Evolutionary conservation across 2,888 invertebrate species (phyloP).

Genomic region (Panopea generosa): DNA sequence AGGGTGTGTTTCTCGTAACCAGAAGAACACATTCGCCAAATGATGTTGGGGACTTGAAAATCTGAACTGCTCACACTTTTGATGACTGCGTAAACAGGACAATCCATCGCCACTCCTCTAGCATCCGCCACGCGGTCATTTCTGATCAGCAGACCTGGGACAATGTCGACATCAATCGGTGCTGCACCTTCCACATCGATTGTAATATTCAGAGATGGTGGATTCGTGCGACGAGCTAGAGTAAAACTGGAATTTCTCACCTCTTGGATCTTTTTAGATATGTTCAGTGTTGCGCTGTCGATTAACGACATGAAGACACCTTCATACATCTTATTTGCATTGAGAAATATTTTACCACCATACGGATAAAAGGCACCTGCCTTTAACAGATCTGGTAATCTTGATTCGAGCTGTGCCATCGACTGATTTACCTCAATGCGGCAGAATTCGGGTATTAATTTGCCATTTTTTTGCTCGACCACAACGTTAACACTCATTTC

Average conservation of each 20-base stretch:
- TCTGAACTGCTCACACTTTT: slow-evolving; percentile 28
- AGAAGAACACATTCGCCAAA: slow-evolving; percentile 63
- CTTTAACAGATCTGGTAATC: slow-evolving; percentile 18
- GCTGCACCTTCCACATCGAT: slow-evolving; percentile 25
- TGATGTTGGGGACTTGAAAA: slow-evolving; percentile 30
- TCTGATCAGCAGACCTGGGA: slow-evolving; percentile 57
- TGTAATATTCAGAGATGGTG: slow-evolving; percentile 55
- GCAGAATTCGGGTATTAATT: slow-evolving; percentile 28
- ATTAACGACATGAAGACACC: slow-evolving; percentile 46
- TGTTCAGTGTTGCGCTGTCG: slow-evolving; percentile 11
- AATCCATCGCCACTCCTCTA: slow-evolving; percentile 29
- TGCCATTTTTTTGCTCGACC: slow-evolving; percentile 1
- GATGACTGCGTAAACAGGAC: slow-evolving; percentile 60
- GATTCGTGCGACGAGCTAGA: slow-evolving; percentile 37
- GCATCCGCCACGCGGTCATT: slow-evolving; percentile 42
- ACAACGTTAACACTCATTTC: slow-evolving; percentile 12
- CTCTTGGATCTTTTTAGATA: background rate
- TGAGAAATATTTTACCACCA: slow-evolving; percentile 19
- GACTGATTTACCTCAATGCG: slow-evolving; percentile 13
- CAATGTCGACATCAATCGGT: slow-evolving; percentile 63
- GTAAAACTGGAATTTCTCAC: slow-evolving; percentile 12
- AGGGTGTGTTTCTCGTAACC: slow-evolving; percentile 65
- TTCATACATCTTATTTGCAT: slow-evolving; percentile 37
- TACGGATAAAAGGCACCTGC: slow-evolving; percentile 13
- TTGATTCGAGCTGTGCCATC: background rate